Conservation (phyloP, 1,140 invertebrate species). For the Ceratosolen fusciceps region DNA sequence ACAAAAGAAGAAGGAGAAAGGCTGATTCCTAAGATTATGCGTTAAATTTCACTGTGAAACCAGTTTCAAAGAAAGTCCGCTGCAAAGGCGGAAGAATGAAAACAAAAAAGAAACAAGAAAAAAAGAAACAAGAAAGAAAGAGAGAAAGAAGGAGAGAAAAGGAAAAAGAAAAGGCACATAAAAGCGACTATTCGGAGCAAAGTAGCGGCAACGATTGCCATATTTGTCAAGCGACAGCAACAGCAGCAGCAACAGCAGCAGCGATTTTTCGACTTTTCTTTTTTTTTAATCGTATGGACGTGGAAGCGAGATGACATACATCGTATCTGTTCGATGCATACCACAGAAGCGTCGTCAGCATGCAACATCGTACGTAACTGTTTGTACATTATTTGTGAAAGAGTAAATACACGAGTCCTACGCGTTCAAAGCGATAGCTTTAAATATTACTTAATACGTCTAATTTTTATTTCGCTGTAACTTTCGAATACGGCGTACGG, state of each 20-base stretch:
- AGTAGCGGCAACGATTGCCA: slow-evolving; percentile 16
- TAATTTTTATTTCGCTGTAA: background rate
- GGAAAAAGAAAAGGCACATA: slow-evolving; percentile 17
- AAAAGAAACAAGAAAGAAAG: too few species aligned
- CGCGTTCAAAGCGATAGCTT: slow-evolving; percentile 23
- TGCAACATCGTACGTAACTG: background rate
- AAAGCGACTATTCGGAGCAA: slow-evolving; percentile 9
- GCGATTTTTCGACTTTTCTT: too few species aligned
- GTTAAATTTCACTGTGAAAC: slow-evolving; percentile 40
- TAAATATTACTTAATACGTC: background rate
- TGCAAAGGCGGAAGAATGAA: slow-evolving; percentile 41
- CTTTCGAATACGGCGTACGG: background rate
- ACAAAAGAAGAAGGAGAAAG: slow-evolving; percentile 20
- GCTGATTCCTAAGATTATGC: slow-evolving; percentile 51
- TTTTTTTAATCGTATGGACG: slow-evolving; percentile 15
- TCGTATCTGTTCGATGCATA: slow-evolving; percentile 5
- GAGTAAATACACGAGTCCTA: background rate
- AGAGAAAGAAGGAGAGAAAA: too few species aligned
- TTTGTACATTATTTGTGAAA: slow-evolving; percentile 9
- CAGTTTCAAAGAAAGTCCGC: slow-evolving; percentile 48
- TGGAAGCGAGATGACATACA: slow-evolving; percentile 25
- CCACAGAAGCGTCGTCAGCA: background rate
- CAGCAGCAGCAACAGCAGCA: too few species aligned
- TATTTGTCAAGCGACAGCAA: slow-evolving; percentile 23
- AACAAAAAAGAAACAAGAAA: too few species aligned